These are phyloP conservation scores for Nixonia krombeini DNA, from an alignment of 1,140 invertebrate species.

Conservation along the genomic window DNA sequence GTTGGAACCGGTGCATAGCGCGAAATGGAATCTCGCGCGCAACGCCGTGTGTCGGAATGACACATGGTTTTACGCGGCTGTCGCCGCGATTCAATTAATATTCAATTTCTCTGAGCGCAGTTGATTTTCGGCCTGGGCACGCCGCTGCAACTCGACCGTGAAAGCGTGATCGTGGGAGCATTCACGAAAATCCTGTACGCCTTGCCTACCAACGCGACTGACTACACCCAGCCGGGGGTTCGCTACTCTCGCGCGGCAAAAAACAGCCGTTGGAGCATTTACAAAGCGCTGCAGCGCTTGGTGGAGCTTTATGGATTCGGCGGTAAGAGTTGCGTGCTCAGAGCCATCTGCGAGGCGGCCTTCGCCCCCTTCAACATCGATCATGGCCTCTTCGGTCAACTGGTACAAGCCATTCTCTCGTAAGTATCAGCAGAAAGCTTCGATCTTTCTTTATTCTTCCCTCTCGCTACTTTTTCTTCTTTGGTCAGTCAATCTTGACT, in stretches of 20 bases:
- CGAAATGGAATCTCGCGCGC: background rate
- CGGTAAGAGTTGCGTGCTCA: conserved; percentile 66
- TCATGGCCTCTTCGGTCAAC: conserved; percentile 68
- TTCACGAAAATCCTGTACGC: conserved; percentile 77
- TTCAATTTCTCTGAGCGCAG: conserved; percentile 53
- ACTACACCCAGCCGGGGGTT: conserved; percentile 74
- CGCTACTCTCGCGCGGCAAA: conserved; percentile 69
- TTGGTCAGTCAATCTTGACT: conserved; percentile 6
- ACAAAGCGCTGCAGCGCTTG: conserved; percentile 58
- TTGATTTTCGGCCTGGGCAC: conserved; percentile 78
- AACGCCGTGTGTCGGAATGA: background rate
- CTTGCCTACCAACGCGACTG: conserved; percentile 74
- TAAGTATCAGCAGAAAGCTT: no score
- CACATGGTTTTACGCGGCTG: background rate
- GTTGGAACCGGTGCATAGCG: background rate
- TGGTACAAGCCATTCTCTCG: conserved; percentile 69
- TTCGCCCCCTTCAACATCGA: conserved; percentile 61
- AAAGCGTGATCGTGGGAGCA: conserved; percentile 76
- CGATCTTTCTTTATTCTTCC: conserved; percentile 5
- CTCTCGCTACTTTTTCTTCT: no score
- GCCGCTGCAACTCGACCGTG: conserved; percentile 75
- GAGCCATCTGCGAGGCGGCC: conserved; percentile 69
- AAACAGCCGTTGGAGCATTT: conserved; percentile 66
- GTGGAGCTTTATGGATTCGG: conserved; percentile 60
- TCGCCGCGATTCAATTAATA: conserved; percentile 2